Evolutionary conservation across 2,888 invertebrate genomes (phyloP).

Genomic region (Unio delphinus): DNA sequence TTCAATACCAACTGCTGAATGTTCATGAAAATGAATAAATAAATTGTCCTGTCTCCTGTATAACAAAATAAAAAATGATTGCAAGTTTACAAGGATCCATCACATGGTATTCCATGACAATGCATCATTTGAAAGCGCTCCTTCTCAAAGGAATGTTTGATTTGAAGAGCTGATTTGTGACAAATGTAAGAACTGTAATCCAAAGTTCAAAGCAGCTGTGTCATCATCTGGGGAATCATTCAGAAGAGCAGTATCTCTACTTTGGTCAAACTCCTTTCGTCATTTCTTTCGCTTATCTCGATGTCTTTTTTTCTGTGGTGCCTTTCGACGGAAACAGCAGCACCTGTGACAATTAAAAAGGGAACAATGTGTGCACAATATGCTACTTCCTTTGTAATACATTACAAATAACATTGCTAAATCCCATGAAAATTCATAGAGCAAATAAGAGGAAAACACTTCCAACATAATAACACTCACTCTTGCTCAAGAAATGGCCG

Average conservation of each 20-base stretch:
- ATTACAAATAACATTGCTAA: conserved; percentile 8
- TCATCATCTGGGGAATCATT: conserved; percentile 31
- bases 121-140: no score
- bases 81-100: no score
- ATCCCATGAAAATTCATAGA: background rate
- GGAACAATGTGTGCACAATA: conserved; percentile 4
- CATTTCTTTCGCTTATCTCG: conserved; percentile 64
- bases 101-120: no score
- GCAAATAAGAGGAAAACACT: no score
- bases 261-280: conserved; percentile 57
- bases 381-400: conserved; percentile 1
- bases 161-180: conserved; percentile 20
- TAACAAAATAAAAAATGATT: no score
- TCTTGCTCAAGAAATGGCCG: no score
- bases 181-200: conserved; percentile 17
- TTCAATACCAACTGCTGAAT: no score
- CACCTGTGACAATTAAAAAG: conserved; percentile 45
- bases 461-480: no score
- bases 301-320: conserved; percentile 43
- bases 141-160: conserved; percentile 25
- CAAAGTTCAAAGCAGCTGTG: conserved; percentile 14
- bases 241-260: conserved; percentile 53
- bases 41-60: no score
- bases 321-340: conserved; percentile 61
- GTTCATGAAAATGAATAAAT: no score